phyloP scores from a whole-genome alignment of 2,797 vertebrate species.

The Botia almorhae region DNA sequence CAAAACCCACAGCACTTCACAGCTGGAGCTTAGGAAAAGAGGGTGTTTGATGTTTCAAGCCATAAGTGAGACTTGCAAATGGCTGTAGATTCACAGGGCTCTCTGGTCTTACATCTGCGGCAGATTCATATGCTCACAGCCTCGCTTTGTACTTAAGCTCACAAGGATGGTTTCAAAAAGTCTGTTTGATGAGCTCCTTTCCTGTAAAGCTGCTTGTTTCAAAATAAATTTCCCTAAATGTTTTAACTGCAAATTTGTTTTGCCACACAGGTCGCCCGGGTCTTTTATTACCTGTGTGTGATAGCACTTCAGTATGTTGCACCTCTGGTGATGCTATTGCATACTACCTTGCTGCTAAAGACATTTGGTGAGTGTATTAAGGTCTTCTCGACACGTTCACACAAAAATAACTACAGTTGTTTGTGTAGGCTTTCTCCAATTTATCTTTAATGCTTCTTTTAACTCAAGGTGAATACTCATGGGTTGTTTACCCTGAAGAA shows the following conservation, averaged over 20 bases:
- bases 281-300: conserved; percentile 99
- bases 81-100: conserved; percentile 45
- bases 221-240: conserved; percentile 52
- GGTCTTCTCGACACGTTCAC: background rate
- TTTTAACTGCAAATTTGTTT: conserved; percentile 56
- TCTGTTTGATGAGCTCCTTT: conserved; percentile 57
- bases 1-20: conserved; percentile 61
- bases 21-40: conserved; percentile 56
- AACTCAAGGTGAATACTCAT: conserved; percentile 92
- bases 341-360: conserved; percentile 96
- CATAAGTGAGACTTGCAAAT: conserved; percentile 61
- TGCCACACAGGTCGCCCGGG: conserved; percentile 88
- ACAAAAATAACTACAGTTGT: background rate
- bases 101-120: conserved; percentile 56
- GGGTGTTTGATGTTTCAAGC: conserved; percentile 64
- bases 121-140: conserved; percentile 44
- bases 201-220: conserved; percentile 52
- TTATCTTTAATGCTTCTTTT: conserved; percentile 4
- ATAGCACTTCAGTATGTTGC: conserved; percentile 98
- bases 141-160: conserved; percentile 51
- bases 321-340: conserved; percentile 95
- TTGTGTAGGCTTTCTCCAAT: background rate
- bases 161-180: conserved; percentile 47
- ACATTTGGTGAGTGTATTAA: conserved; percentile 88
- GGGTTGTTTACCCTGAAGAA: conserved; percentile 86